Evolutionary conservation across 1,140 invertebrate genomes (phyloP).

Genomic region (Centruroides sculpturatus): DNA sequence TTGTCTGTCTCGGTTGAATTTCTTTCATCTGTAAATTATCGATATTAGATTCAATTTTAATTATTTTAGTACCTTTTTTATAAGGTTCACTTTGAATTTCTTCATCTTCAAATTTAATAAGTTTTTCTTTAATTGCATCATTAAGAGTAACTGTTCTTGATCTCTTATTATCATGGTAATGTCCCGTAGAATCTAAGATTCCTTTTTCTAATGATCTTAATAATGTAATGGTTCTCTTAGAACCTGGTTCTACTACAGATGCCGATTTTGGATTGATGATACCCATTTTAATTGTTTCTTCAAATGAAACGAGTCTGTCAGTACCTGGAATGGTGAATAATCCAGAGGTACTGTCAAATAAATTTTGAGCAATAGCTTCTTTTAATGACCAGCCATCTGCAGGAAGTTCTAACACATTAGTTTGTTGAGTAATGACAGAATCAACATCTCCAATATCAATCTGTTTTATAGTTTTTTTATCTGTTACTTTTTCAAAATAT

Average conservation of each 20-base stretch:
- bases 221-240: conserved; percentile 42
- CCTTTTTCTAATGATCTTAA: conserved; percentile 66
- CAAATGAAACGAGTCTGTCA: conserved; percentile 30
- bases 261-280: conserved; percentile 32
- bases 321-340: conserved; percentile 52
- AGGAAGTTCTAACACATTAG: conserved; percentile 42
- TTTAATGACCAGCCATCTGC: conserved; percentile 70
- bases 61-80: neutral
- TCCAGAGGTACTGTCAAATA: conserved; percentile 50
- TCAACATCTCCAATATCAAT: too few species aligned
- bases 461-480: too few species aligned
- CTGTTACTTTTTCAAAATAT: too few species aligned
- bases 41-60: neutral
- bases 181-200: conserved; percentile 54
- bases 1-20: neutral
- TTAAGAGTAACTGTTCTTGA: conserved; percentile 62
- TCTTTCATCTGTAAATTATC: too few species aligned
- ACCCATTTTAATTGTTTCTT: conserved; percentile 35
- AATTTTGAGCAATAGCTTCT: conserved; percentile 52
- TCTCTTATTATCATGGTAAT: conserved; percentile 63
- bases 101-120: conserved; percentile 45
- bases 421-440: neutral
- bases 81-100: neutral
- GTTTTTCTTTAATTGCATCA: conserved; percentile 55
- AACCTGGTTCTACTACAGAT: conserved; percentile 5